Evolutionary conservation across 2,797 vertebrate species (phyloP).

Genomic region (Catostomus latipinnis): DNA sequence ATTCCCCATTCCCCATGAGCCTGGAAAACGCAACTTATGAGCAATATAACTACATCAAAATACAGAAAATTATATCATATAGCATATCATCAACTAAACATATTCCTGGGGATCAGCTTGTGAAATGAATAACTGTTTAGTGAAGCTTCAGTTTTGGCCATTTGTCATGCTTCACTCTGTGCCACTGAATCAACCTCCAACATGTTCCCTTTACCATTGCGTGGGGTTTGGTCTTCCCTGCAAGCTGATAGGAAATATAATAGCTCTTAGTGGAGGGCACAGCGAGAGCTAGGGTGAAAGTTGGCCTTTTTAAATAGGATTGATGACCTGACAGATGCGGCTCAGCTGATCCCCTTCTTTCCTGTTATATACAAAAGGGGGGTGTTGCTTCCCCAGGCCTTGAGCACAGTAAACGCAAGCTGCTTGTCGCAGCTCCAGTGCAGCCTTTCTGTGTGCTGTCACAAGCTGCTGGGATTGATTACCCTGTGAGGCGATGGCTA

Average conservation of each 20-base stretch:
- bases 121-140: neutral
- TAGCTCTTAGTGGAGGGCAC: slow-evolving; percentile 65
- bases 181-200: slow-evolving; percentile 4
- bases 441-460: slow-evolving; percentile 54
- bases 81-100: no score
- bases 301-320: slow-evolving; percentile 79
- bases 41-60: no score
- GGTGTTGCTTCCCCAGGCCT: slow-evolving; percentile 48
- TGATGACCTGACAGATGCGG: slow-evolving; percentile 74
- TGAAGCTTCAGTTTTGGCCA: neutral
- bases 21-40: no score
- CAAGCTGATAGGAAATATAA: slow-evolving; percentile 18
- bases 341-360: slow-evolving; percentile 52
- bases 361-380: slow-evolving; percentile 30
- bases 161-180: neutral
- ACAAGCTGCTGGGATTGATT: slow-evolving; percentile 65
- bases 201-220: slow-evolving; percentile 3
- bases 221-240: slow-evolving; percentile 6
- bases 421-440: slow-evolving; percentile 20
- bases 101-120: no score
- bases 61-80: no score
- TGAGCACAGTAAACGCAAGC: slow-evolving; percentile 51
- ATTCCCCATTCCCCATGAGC: no score
- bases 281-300: slow-evolving; percentile 63
- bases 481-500: slow-evolving; percentile 61